Conservation (phyloP, 2,888 invertebrate genomes). For the Harpalus rufipes region DNA sequence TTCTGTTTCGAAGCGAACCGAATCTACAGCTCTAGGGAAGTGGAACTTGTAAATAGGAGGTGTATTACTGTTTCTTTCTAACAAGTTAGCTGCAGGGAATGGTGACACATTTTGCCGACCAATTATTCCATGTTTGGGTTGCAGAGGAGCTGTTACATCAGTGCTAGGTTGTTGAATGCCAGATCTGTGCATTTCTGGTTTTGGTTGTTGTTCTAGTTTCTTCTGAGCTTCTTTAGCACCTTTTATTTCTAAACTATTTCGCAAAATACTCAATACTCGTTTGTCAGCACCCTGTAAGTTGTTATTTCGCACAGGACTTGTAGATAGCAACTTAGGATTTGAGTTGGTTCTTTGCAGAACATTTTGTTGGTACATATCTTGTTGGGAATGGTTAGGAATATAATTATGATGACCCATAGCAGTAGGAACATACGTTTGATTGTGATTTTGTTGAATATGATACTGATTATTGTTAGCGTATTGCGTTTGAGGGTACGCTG, state of each 20-base stretch:
- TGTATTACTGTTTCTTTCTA: conserved; percentile 78
- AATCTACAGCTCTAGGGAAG: conserved; percentile 85
- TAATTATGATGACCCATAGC: conserved; percentile 73
- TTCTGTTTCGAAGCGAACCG: conserved; percentile 80
- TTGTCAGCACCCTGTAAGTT: conserved; percentile 80
- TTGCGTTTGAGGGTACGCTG: conserved; percentile 65
- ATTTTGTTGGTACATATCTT: conserved; percentile 70
- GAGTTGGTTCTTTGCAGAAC: conserved; percentile 72
- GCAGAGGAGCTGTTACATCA: conserved; percentile 76
- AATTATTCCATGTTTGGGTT: conserved; percentile 77
- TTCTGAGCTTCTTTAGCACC: conserved; percentile 79
- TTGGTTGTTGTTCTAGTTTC: conserved; percentile 75
- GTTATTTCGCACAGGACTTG: conserved; percentile 69
- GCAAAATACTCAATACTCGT: conserved; percentile 84
- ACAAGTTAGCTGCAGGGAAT: conserved; percentile 79
- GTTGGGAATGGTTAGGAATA: conserved; percentile 66
- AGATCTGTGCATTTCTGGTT: conserved; percentile 69
- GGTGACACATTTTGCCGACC: conserved; percentile 80
- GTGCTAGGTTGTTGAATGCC: conserved; percentile 76
- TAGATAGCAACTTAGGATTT: conserved; percentile 71
- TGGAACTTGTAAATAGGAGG: conserved; percentile 82
- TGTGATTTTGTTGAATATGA: conserved; percentile 70
- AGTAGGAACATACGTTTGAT: conserved; percentile 75
- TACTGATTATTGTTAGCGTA: conserved; percentile 70
- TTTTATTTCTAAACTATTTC: conserved; percentile 86